A percentile compares a stretch with the other conserved stretches of the same genome.
Conservation (phyloP, 2,797 vertebrate genomes). For the Pseudochirops corinnae region DNA sequence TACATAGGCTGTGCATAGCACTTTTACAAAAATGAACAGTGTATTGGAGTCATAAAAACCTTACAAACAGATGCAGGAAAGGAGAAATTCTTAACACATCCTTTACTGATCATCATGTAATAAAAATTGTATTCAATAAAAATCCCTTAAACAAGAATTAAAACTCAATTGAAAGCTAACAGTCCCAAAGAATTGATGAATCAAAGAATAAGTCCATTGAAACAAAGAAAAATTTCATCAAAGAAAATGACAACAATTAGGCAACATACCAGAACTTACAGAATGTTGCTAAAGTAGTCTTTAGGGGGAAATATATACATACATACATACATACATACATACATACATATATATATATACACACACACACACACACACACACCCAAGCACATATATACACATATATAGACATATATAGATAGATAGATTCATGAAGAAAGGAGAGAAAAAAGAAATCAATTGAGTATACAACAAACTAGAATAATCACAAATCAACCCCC, state of each 20-base stretch:
- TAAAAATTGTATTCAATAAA: no score
- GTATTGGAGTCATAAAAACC: no score
- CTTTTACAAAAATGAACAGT: no score
- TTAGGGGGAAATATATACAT: neutral
- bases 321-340: no score
- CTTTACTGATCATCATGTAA: no score
- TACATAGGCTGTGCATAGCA: no score
- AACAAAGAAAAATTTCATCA: neutral
- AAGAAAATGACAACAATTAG: neutral
- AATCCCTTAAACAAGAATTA: no score
- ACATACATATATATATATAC: no score
- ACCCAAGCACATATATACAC: no score
- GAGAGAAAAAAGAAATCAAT: neutral
- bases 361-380: no score
- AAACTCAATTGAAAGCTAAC: neutral
- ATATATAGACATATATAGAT: neutral
- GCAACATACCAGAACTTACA: neutral
- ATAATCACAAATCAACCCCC: neutral
- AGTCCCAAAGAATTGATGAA: neutral
- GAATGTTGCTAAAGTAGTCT: neutral
- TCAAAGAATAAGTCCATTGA: neutral
- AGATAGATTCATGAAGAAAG: neutral
- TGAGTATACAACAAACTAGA: neutral
- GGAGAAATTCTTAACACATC: no score
- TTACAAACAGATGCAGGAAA: no score